Evolutionary conservation across 1,140 invertebrate genomes (phyloP), one percentile per base, ranked within the genome.

Genomic region (Zaprionus nigranus): DNA sequence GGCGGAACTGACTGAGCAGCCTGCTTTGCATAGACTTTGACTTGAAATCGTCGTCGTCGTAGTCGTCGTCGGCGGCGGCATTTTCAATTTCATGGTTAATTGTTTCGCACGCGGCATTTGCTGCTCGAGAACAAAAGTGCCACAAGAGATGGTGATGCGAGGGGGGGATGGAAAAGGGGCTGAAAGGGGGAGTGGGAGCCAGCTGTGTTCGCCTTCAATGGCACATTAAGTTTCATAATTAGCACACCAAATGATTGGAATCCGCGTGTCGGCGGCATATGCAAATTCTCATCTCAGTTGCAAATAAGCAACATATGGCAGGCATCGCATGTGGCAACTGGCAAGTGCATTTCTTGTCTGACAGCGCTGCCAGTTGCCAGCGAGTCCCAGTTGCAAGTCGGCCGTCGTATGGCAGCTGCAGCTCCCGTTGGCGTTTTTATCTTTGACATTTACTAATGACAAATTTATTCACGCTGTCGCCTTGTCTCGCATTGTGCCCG

Each of bases 31-130:
- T 86, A 77, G 67, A 64, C 65, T 28, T 51, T 66, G 72, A 86
- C 79, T 87, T 82, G 60, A 83, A 88, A 75, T 87, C 64, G 83
- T 60, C 17, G 67, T 53, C 58, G 56, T 17, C 61, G n/a, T n/a
- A n/a, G n/a, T 87, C 64, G 83, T 60, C 17, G 67, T 53, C 58
- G 56, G 15, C 61, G 75, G 75, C 85, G 79, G 79, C 85, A 90
- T 90, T 90, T 90, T 90, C 85, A 90, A 90, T 90, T 90, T 90
- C 85, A 90, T 90, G 85, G 85, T 90, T 90, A 90, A 90, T 90
- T 90, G 85, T 90, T 84, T 85, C 90, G 86, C 85, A 90, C 85
- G 85, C 85, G 77, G 85, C 85, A 90, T 90, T 90, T 90, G 85
- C 68, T 43, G 36, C 64, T 57, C 64, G 70, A 78, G 73, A 83